These are phyloP conservation scores for Machaerirhynchus nigripectus DNA, from an alignment of 2,113 vertebrate species.

Conservation along the genomic window DNA sequence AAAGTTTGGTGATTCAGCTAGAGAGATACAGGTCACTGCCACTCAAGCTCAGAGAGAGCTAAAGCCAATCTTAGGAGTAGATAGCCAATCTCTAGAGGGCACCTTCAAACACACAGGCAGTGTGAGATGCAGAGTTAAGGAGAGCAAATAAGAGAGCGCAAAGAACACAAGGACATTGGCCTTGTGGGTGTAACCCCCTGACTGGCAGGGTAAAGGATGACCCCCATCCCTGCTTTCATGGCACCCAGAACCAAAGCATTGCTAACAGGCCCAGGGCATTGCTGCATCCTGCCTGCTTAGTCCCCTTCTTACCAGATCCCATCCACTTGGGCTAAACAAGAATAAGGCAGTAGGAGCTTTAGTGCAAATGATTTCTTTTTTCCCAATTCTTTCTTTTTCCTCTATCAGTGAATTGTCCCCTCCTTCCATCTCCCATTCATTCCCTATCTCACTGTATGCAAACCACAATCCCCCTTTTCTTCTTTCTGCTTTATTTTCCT, in stretches of 20 bases:
- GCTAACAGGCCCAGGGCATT: not conserved
- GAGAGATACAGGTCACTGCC: slow-evolving; percentile 35
- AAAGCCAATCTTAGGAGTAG: slow-evolving; percentile 30
- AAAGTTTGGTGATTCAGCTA: slow-evolving; percentile 8
- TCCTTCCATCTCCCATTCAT: slow-evolving; percentile 50
- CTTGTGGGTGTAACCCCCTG: not conserved
- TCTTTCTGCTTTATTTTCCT: slow-evolving; percentile 68
- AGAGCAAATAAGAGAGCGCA: not conserved
- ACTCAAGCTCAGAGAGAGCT: not conserved
- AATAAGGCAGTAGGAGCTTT: not conserved
- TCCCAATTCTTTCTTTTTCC: slow-evolving; percentile 34
- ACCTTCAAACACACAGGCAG: not conserved
- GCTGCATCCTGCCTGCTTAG: not conserved
- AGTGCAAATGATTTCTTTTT: slow-evolving; percentile 32
- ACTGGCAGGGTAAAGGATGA: not conserved
- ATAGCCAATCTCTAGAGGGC: slow-evolving; percentile 11
- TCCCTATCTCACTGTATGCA: slow-evolving; percentile 65
- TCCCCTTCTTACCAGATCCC: not conserved
- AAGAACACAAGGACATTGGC: not conserved
- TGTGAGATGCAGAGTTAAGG: not conserved
- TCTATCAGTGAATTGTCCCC: slow-evolving; percentile 40
- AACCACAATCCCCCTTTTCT: slow-evolving; percentile 67
- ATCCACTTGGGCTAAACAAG: not conserved
- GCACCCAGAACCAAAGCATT: not conserved
- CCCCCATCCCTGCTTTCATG: not conserved